Conservation (phyloP, 2,888 invertebrate species). For the Carterocephalus palaemon region DNA sequence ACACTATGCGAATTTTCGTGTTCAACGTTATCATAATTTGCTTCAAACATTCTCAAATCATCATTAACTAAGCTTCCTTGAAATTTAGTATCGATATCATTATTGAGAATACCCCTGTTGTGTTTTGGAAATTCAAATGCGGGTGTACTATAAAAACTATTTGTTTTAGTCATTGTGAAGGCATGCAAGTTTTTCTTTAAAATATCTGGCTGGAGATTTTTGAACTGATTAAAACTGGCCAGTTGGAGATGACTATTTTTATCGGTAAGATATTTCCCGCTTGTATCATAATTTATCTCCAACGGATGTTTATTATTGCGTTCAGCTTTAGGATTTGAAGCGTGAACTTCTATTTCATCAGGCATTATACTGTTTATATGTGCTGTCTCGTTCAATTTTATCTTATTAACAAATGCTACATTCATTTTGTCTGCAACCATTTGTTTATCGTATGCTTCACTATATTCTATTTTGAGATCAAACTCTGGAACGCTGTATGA, state of each 20-base stretch:
- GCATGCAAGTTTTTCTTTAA: constrained; percentile 2
- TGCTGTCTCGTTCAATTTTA: constrained; percentile 1
- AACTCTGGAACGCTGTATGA: constrained; percentile 1
- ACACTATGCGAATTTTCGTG: no score
- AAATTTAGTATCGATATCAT: neutral
- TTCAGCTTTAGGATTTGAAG: neutral
- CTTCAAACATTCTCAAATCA: no score
- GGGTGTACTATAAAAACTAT: neutral
- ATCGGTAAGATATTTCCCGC: no score
- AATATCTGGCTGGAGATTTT: neutral
- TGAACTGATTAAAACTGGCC: neutral
- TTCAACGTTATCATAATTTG: no score
- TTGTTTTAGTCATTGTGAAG: constrained; percentile 2
- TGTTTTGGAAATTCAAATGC: constrained; percentile 1
- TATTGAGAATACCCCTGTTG: neutral
- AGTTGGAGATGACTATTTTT: no score
- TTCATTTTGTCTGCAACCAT: constrained; percentile 5
- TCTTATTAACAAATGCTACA: constrained; percentile 6
- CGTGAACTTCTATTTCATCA: neutral
- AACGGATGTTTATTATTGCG: neutral
- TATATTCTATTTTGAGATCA: constrained; percentile 22
- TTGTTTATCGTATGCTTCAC: constrained; percentile 11
- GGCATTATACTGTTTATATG: constrained; percentile 4
- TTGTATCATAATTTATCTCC: no score
- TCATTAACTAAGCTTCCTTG: no score